Evolutionary conservation across 1,140 invertebrate genomes (phyloP), one percentile per base, ranked within the genome.

Genomic region (Oreohelix idahoensis): DNA sequence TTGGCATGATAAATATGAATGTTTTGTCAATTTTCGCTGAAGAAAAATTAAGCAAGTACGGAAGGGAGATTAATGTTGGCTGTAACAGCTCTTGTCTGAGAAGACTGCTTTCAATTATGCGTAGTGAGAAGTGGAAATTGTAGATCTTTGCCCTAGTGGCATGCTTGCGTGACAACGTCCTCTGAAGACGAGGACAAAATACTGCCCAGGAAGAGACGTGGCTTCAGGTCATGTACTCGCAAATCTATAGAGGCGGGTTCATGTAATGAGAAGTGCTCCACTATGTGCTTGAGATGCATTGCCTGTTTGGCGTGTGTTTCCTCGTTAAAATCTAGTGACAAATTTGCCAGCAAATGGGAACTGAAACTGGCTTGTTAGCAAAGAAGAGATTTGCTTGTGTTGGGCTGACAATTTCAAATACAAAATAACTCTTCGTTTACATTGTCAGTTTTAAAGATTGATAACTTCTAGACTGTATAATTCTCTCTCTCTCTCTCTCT

Each of bases 351-450:
- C 63, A 66, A 66, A 66, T 66, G 10, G n/a, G 63, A 17, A 66
- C n/a, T 32, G 63, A 66, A 58, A 66, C n/a, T 66, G 29, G n/a
- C 51, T 66, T 32, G 63, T 66, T 66, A 66, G 63, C n/a, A 66
- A 66, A 32, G 5, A 58, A 15, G 26, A 58, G 53, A 58, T 58
- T 58, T 58, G 15, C 23, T 58, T 58, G 10, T n/a, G 23, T 58
- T 5, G 8, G 8, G 10, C 45, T 58, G 26, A 58, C 23, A 58
- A 4, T 58, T 58, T 58, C 10, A 58, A 58, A 23, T 23, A 58
- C 15, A 10, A n/a, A 10, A 23, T 17, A 49, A 49, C 17, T 2
- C 17, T 15, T 10, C 23, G 53, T 58, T 23, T 58, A 20, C 26
- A 4, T 23, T 58, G 53, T 58, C 53, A 58, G 8, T 58, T 58